Conservation (phyloP, 2,113 vertebrate species). For the Tichodroma muraria region DNA sequence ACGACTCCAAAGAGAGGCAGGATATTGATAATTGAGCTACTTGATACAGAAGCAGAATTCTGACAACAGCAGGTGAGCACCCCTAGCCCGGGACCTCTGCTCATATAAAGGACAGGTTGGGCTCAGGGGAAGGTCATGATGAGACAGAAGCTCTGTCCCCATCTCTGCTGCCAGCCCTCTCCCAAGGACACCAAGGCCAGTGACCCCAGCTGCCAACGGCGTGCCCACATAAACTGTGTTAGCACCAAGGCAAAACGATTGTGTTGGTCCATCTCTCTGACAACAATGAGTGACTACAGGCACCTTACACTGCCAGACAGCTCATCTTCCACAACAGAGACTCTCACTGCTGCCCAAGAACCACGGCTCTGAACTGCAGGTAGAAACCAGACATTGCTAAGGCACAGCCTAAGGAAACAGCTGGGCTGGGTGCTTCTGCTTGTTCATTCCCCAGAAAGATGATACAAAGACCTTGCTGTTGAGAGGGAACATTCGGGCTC, state of each 20-base stretch:
- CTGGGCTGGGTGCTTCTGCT: background rate
- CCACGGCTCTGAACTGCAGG: background rate
- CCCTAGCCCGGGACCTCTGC: background rate
- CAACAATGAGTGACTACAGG: background rate
- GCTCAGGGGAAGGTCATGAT: background rate
- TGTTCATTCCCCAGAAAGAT: background rate
- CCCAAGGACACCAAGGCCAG: background rate
- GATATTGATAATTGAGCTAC: background rate
- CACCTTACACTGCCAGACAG: accelerated
- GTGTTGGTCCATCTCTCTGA: background rate
- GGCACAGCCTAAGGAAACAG: background rate
- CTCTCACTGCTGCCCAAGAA: background rate
- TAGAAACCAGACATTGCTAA: background rate
- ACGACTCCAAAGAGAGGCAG: accelerated
- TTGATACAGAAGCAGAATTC: background rate
- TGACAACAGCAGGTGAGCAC: background rate
- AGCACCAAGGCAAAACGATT: background rate
- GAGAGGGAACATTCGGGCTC: background rate
- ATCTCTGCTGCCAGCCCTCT: background rate
- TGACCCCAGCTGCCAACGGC: accelerated
- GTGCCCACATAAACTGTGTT: background rate
- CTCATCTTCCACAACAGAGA: background rate
- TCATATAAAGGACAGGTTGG: background rate
- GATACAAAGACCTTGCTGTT: background rate
- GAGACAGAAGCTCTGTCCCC: background rate